Evolutionary conservation across 2,113 vertebrate species (phyloP).

Genomic region (Ciconia stormi): DNA sequence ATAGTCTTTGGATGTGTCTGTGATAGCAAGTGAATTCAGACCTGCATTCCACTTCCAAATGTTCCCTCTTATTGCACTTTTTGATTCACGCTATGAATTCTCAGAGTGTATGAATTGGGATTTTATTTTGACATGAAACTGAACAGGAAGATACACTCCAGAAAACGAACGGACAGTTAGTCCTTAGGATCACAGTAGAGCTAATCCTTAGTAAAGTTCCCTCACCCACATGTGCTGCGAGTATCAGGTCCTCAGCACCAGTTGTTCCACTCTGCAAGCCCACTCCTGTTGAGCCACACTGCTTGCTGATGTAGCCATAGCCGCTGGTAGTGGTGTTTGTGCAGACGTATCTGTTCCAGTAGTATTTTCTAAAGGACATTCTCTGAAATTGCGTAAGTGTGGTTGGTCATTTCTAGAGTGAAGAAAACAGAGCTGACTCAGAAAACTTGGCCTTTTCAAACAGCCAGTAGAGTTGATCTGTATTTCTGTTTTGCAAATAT

Average conservation of each 20-base stretch:
- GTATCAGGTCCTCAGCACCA: background rate
- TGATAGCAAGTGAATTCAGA: background rate
- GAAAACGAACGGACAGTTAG: background rate
- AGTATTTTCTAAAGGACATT: background rate
- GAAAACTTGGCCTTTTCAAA: background rate
- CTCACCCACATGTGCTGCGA: background rate
- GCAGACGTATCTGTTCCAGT: background rate
- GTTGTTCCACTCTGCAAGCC: background rate
- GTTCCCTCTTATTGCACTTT: background rate
- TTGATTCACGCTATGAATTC: background rate
- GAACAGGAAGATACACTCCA: background rate
- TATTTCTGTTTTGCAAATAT: background rate
- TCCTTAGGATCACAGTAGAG: background rate
- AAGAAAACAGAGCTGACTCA: background rate
- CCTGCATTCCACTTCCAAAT: background rate
- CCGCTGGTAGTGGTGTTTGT: background rate
- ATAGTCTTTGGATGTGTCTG: background rate
- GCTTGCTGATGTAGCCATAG: background rate
- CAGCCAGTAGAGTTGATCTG: background rate
- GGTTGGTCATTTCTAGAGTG: background rate
- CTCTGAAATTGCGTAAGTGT: background rate
- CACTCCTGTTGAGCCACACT: accelerated
- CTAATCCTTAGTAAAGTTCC: background rate
- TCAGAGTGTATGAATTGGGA: background rate
- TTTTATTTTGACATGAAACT: background rate